Base-by-base conservation (phyloP, 2,113 vertebrate species). In the Zosterops pallidus region DNA sequence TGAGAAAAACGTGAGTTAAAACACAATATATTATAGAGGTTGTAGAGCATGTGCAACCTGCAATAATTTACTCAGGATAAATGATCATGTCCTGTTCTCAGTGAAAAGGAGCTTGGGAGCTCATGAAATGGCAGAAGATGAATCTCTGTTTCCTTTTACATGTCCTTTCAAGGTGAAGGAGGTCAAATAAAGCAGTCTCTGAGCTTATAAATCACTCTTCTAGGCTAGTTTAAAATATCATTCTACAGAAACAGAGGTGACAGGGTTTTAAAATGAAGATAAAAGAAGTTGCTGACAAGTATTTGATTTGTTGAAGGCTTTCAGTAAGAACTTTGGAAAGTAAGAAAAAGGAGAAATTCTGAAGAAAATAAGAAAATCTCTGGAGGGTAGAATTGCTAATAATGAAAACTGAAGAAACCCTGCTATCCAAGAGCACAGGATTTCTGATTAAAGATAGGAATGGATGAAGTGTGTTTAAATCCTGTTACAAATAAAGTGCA, bases 91-190 rank as follows among this genome's bases (percentile, higher is more conserved):
- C 57, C 49, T 74, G 20, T 64, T 87, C 46, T 84, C 68, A 63
- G 68, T 70, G 88, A 75, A 86, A 81, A 82, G 50, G 42, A 83
- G 60, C 22, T 89, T 78, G 22, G 11, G 64, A 96, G 47, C 46
- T 47, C 63, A 70, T 63, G 80, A 59, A 90, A 76, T 56, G 64
- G 52, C 76, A 94, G 68, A 88, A 94, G 92, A 95, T 95, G 85
- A 92, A 95, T 94, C 37, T 92, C 68, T 93, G 53, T 92, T 97
- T 95, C 90, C 46, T 95, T 92, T 94, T 81, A 49, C 49, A 25
- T 89, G 90, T 94, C 90, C 80, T 96, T 93, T 95, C 92, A 96
- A 97, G 93, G 88, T 94, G 94, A 92, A 94, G 76, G n/a, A 95
- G 94, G 90, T 96, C 93, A 95, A 90, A 95, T 70, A 83, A 96